Evolutionary conservation across 2,113 vertebrate species (phyloP).

Genomic region (Ophthalmolycus amberensis): DNA sequence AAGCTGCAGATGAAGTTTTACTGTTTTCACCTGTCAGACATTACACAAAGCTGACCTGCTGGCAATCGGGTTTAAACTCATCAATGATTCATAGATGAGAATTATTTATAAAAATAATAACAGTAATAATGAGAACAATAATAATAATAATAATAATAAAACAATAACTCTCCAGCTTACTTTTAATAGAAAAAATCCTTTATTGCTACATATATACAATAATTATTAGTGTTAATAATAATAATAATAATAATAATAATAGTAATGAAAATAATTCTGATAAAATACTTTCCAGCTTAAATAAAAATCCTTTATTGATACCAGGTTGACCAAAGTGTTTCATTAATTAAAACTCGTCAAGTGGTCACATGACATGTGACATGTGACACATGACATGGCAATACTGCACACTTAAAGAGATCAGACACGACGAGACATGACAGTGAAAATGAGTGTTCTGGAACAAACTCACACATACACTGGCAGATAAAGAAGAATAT

Average conservation of each 20-base stretch:
- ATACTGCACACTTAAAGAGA: too few species aligned
- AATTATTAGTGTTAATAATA: too few species aligned
- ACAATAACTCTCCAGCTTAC: neutral
- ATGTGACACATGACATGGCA: neutral
- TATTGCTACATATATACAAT: too few species aligned
- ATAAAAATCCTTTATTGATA: neutral
- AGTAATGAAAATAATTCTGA: neutral
- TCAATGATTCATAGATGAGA: too few species aligned
- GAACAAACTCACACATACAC: too few species aligned
- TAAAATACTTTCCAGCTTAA: neutral
- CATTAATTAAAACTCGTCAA: neutral
- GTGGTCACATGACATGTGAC: neutral
- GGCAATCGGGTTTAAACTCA: neutral
- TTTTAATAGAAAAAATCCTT: neutral
- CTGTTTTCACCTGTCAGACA: conserved; percentile 2
- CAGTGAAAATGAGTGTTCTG: too few species aligned
- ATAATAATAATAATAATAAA: too few species aligned
- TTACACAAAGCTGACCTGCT: too few species aligned
- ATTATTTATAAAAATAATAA: neutral
- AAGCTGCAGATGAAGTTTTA: neutral
- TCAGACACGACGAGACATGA: too few species aligned
- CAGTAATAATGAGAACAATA: neutral
- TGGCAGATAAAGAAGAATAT: too few species aligned
- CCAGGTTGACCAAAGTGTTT: neutral
- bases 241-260: neutral